Conservation (phyloP, 2,888 invertebrate genomes). For the Dysmachus trigonus region DNA sequence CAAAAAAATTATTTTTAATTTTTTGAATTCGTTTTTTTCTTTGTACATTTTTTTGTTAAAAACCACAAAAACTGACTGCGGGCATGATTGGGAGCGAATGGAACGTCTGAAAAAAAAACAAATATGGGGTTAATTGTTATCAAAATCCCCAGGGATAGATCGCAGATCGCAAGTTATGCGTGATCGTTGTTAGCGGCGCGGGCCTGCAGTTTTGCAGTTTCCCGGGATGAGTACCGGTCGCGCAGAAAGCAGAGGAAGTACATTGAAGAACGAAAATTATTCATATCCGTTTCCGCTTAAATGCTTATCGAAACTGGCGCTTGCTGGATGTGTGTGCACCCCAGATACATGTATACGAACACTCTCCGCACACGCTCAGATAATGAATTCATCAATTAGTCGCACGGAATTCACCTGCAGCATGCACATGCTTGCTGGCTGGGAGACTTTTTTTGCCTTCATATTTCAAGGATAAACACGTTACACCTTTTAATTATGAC, state of each 20-base stretch:
- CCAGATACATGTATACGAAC: slow-evolving; percentile 46
- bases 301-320: not conserved
- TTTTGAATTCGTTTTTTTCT: no score
- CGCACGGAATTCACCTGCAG: slow-evolving; percentile 51
- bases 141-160: not conserved
- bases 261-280: slow-evolving; percentile 25
- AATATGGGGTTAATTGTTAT: no score
- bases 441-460: slow-evolving; percentile 31
- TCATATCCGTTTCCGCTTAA: slow-evolving; percentile 48
- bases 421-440: slow-evolving; percentile 31
- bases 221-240: not conserved
- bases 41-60: no score
- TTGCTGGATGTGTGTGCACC: slow-evolving; percentile 18
- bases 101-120: no score
- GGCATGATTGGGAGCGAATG: no score
- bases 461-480: slow-evolving; percentile 32
- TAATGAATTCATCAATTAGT: slow-evolving; percentile 53
- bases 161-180: not conserved
- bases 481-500: slow-evolving; percentile 30
- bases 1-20: no score
- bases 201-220: not conserved
- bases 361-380: slow-evolving; percentile 47
- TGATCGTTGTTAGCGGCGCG: not conserved
- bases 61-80: no score
- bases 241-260: not conserved